Conservation (phyloP, 2,797 vertebrate species). For the Hapalemur alaotrensis region DNA sequence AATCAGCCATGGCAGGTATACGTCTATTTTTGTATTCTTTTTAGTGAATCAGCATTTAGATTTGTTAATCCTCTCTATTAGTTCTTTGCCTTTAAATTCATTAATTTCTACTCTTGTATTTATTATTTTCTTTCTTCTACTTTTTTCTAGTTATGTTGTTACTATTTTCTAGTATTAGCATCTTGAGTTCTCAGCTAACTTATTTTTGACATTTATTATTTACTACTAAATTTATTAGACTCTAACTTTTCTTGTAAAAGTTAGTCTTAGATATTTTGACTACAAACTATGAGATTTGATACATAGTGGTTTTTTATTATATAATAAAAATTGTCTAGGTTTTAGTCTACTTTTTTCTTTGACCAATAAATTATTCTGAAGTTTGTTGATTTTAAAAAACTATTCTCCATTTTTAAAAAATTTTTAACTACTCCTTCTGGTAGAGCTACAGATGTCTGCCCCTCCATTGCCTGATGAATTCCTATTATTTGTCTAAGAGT, state of each 20-base stretch:
- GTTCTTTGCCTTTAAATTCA: neutral
- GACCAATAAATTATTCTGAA: neutral
- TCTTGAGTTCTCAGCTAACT: neutral
- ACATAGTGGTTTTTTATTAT: neutral
- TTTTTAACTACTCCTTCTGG: neutral
- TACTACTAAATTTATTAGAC: neutral
- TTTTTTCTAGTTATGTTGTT: neutral
- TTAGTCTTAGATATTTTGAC: no score
- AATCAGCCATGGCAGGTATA: neutral
- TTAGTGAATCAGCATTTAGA: no score
- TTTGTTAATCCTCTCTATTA: neutral
- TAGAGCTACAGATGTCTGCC: neutral
- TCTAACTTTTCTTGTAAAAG: neutral
- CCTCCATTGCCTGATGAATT: neutral
- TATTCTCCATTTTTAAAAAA: neutral
- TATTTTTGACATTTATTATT: neutral
- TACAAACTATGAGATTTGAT: neutral
- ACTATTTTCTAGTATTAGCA: neutral
- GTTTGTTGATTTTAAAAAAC: neutral
- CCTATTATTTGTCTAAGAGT: no score
- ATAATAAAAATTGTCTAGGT: neutral
- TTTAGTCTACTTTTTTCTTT: neutral
- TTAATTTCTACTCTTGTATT: neutral
- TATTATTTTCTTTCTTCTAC: neutral
- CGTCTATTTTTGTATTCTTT: neutral